Conservation (phyloP, 2,113 vertebrate genomes). For the Balaenoptera acutorostrata region DNA sequence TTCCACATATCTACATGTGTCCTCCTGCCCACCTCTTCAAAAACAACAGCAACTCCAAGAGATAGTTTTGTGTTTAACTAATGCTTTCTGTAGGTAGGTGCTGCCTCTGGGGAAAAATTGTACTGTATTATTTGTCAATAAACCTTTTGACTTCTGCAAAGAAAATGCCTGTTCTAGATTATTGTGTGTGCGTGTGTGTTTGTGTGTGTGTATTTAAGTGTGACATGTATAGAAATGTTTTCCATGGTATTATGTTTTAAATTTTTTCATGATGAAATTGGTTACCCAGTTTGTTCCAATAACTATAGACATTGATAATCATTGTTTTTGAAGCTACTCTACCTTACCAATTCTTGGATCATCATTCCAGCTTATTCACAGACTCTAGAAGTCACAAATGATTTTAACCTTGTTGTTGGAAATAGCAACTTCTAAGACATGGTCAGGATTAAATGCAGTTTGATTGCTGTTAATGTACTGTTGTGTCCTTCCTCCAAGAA, state of each 20-base stretch:
- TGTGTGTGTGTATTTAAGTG: neutral
- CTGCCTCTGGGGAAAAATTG: neutral
- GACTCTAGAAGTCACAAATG: slow-evolving; percentile 28
- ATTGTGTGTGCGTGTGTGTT: neutral
- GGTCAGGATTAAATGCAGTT: neutral
- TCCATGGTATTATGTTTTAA: neutral
- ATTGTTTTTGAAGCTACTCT: slow-evolving; percentile 12
- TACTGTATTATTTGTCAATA: slow-evolving; percentile 48
- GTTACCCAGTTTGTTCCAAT: neutral
- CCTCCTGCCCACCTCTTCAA: neutral
- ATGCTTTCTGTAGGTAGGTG: neutral
- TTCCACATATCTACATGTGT: neutral
- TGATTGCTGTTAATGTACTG: neutral
- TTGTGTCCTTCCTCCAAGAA: neutral
- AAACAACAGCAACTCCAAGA: neutral
- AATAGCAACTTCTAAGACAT: neutral
- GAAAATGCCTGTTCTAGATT: neutral
- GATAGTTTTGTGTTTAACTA: neutral
- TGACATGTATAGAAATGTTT: neutral
- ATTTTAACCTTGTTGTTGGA: neutral
- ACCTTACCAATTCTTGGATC: neutral
- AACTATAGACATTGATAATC: neutral
- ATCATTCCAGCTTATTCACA: neutral
- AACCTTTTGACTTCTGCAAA: slow-evolving; percentile 19
- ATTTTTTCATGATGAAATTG: slow-evolving; percentile 1